Percentiles rank a stretch among this genome's conserved stretches.
Conservation (phyloP, 2,797 vertebrate species). For the Mus minutoides region DNA sequence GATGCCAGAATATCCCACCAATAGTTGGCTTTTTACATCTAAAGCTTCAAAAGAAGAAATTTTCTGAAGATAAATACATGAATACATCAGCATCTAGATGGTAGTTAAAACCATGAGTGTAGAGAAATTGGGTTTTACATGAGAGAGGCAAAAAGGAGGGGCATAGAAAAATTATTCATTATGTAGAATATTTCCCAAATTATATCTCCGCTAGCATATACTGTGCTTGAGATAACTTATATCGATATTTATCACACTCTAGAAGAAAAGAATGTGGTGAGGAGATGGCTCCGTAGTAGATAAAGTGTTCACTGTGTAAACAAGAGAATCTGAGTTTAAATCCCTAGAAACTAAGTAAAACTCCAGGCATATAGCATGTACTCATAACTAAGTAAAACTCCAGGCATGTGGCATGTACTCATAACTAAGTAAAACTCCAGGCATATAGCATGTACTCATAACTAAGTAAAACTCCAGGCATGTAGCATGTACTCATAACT, state of each 20-base stretch:
- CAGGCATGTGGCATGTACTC: background rate
- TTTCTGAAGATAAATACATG: background rate
- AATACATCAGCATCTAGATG: background rate
- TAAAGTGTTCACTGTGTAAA: background rate
- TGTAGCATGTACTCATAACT: background rate
- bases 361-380: background rate
- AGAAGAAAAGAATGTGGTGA: background rate
- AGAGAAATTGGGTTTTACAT: too few relatives aligned
- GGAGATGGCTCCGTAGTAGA: background rate
- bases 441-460: background rate
- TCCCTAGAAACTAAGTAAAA: background rate
- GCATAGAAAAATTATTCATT: background rate
- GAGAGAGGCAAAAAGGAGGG: background rate
- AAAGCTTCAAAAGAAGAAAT: background rate
- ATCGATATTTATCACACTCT: background rate
- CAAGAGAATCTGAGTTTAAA: background rate
- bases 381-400: background rate
- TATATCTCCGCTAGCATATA: background rate
- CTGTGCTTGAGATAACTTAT: conserved; percentile 38
- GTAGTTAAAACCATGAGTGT: background rate
- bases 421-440: background rate
- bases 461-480: background rate
- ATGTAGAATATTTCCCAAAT: background rate
- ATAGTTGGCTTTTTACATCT: background rate
- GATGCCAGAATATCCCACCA: background rate